Conservation (phyloP, 2,797 vertebrate genomes). For the Melanogrammus aeglefinus region DNA sequence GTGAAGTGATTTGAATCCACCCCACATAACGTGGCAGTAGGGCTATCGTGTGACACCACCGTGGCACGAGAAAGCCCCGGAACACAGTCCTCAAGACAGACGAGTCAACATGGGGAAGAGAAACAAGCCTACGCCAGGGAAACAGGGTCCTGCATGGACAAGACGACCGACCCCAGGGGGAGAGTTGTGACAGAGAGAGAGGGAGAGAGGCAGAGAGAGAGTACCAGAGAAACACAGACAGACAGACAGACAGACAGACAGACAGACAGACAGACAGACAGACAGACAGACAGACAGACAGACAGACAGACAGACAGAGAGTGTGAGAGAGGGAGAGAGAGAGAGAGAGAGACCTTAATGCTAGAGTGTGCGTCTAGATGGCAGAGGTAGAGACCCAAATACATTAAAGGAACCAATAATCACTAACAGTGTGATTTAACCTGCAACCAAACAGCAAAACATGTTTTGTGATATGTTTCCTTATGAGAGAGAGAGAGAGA, state of each 20-base stretch:
- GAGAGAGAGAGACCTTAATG: slow-evolving; percentile 3
- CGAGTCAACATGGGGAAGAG: slow-evolving; percentile 10
- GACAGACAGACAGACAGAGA: not conserved
- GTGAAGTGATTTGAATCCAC: not conserved
- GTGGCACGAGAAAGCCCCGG: too few species aligned
- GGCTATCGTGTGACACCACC: too few species aligned
- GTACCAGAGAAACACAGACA: slow-evolving; percentile 14
- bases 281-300: not conserved
- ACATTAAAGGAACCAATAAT: slow-evolving; percentile 20
- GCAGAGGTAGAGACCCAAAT: slow-evolving; percentile 19
- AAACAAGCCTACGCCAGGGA: slow-evolving; percentile 31
- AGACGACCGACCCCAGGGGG: slow-evolving; percentile 40
- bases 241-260: slow-evolving; percentile 6
- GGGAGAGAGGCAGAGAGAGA: not conserved
- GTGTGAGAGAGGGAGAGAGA: not conserved
- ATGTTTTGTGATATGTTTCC: too few species aligned
- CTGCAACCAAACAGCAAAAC: slow-evolving; percentile 18
- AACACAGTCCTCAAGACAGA: too few species aligned
- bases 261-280: not conserved
- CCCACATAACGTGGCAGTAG: too few species aligned
- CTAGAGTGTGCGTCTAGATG: slow-evolving; percentile 24
- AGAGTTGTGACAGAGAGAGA: not conserved
- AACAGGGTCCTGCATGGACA: slow-evolving; percentile 21
- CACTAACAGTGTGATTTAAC: slow-evolving; percentile 6
- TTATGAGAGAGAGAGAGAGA: not conserved